Base-by-base conservation (phyloP, 2,888 invertebrate genomes). In the Eupithecia dodoneata region DNA sequence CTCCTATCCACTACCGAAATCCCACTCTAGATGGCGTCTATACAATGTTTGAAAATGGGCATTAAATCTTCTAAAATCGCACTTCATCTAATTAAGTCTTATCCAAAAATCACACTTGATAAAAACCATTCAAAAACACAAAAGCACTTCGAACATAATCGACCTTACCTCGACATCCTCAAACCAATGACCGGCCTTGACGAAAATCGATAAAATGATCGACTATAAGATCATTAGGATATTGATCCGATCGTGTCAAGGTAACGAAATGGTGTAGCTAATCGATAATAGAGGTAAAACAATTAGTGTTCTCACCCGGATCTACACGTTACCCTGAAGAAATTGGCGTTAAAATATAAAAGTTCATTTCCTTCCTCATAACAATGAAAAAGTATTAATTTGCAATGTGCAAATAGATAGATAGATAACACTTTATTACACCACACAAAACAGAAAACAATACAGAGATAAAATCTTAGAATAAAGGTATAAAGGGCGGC, bases 101-200 rank as follows among this genome's bases (percentile, higher is more conserved):
- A 30, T 30, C 4, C 5, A 65, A 65, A 41, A 65, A 12, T 41
- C 65, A 41, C 41, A 59, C 18, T 1, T 59, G 4, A 59, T 59
- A 47, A 59, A 59, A 41, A 41, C 4, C 2, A 7, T 63, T 18
- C 9, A 63, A 7, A 15, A 55, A 55, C 7, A 7, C 15, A n/a
- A n/a, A 63, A 30, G 9, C 15, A 7, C 41, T 13, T 41, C 42
- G 42, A 66, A 66, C 66, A 7, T 6, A 7, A 15, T 15, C 3
- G 15, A 66, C 66, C 66, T 66, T 42, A 13, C 65, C 65, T 4
- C 66, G 10, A 66, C 66, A 66, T 66, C 66, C 13, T 59, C n/a
- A 59, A 18, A 18, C 59, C 63, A 63, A 30, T 63, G 30, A 63
- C 30, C 63, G 63, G 63, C 63, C 63, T 63, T 63, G 63, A 63